phyloP scores from a whole-genome alignment of 2,888 invertebrate genomes.

The Cheilosia pagana region DNA sequence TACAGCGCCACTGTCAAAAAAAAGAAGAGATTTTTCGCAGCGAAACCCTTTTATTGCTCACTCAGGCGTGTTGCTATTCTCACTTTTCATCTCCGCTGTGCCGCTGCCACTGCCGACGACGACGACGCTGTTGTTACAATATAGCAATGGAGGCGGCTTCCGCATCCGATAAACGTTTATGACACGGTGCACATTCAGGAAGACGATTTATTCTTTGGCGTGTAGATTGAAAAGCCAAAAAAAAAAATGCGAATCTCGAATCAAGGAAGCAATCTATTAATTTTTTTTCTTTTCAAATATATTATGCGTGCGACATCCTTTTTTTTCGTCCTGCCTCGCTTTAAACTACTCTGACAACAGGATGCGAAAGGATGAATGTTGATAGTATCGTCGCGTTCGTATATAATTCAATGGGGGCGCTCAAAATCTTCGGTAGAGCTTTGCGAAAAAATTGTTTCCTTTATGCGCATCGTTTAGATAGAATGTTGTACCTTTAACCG shows the following conservation, averaged over 20 bases:
- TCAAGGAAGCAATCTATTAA: constrained; percentile 75
- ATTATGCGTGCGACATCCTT: constrained; percentile 74
- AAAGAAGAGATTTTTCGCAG: constrained; percentile 41
- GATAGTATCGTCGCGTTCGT: constrained; percentile 53
- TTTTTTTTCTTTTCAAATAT: constrained; percentile 65
- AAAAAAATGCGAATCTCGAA: constrained; percentile 48
- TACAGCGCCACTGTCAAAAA: background rate
- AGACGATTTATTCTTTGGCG: constrained; percentile 70
- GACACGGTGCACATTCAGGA: constrained; percentile 75
- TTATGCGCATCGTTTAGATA: constrained; percentile 71
- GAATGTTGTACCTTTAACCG: constrained; percentile 74
- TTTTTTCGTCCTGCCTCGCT: constrained; percentile 37
- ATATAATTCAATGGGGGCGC: constrained; percentile 45
- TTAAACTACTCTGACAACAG: constrained; percentile 59
- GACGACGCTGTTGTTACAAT: constrained; percentile 34
- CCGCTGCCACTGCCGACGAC: no score
- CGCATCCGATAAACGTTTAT: constrained; percentile 75
- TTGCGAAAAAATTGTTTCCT: constrained; percentile 70
- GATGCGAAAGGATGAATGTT: constrained; percentile 43
- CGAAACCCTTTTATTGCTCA: constrained; percentile 74
- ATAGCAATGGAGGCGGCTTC: constrained; percentile 59
- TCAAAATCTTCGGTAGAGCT: constrained; percentile 52
- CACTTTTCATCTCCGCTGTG: constrained; percentile 65
- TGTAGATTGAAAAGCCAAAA: constrained; percentile 28
- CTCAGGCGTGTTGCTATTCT: constrained; percentile 72